These are phyloP conservation scores for Ectobius pallidus DNA, from an alignment of 2,888 invertebrate species.

Conservation along the genomic window DNA sequence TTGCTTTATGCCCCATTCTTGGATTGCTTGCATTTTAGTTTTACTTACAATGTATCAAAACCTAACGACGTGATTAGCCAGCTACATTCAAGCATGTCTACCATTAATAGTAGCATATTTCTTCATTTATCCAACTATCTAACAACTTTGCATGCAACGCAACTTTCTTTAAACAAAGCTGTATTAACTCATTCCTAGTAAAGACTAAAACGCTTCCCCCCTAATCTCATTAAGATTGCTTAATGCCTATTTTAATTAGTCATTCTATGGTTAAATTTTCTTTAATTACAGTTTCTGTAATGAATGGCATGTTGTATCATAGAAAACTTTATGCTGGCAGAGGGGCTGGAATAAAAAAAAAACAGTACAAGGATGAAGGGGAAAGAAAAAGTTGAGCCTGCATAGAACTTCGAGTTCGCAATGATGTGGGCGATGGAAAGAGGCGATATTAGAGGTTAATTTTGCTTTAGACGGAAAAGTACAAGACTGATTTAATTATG, in stretches of 20 bases:
- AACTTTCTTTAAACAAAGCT: not conserved
- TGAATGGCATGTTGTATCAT: constrained; percentile 32
- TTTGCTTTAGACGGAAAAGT: constrained; percentile 2
- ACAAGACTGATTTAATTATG: constrained; percentile 19
- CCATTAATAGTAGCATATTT: too few species aligned
- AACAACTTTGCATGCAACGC: too few species aligned
- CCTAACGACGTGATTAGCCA: too few species aligned
- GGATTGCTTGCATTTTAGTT: too few species aligned
- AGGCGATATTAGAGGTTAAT: constrained; percentile 16
- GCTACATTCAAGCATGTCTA: too few species aligned
- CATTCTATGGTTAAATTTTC: constrained; percentile 28
- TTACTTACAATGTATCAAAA: too few species aligned
- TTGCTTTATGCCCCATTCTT: too few species aligned
- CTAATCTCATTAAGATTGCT: constrained; percentile 34
- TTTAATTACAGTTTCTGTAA: constrained; percentile 38
- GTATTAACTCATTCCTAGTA: not conserved
- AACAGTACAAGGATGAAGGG: not conserved
- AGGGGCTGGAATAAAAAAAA: not conserved
- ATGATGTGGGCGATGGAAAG: not conserved
- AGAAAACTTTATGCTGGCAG: constrained; percentile 16
- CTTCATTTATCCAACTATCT: too few species aligned
- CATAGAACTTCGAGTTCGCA: not conserved
- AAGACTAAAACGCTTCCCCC: not conserved
- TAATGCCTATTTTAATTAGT: constrained; percentile 37
- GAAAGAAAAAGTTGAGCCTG: not conserved